A percentile compares a stretch with the other conserved stretches of the same genome.
Conservation (phyloP, 2,888 invertebrate genomes). For the Latheticus oryzae region DNA sequence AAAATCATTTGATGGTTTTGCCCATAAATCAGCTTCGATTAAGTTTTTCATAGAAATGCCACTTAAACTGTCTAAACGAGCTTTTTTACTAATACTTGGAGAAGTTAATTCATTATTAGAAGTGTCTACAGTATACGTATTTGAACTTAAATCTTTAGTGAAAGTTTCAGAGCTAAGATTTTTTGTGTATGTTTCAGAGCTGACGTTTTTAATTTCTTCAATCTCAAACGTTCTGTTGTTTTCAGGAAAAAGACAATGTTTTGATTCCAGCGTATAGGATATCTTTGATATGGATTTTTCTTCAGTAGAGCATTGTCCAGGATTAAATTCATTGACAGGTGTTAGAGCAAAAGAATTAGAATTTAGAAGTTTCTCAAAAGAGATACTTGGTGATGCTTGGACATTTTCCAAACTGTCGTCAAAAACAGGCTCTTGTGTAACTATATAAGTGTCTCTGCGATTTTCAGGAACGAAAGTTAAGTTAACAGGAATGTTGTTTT, state of each 20-base stretch:
- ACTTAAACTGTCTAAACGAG: constrained; percentile 45
- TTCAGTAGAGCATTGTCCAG: constrained; percentile 46
- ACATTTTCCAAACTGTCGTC: constrained; percentile 49
- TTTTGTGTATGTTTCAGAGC: constrained; percentile 24
- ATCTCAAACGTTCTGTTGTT: constrained; percentile 1
- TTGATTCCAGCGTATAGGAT: no score
- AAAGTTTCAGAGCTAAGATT: constrained; percentile 20
- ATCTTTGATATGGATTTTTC: constrained; percentile 45
- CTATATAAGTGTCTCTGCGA: constrained; percentile 39
- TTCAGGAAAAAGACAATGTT: constrained; percentile 5
- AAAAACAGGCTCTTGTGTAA: constrained; percentile 36
- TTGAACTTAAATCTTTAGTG: constrained; percentile 16
- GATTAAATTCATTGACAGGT: constrained; percentile 38
- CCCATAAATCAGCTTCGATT: constrained; percentile 64
- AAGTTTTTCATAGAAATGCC: constrained; percentile 48
- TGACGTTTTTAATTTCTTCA: constrained; percentile 25
- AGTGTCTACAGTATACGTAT: constrained; percentile 8
- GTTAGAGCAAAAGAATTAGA: constrained; percentile 46
- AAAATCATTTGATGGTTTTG: constrained; percentile 60
- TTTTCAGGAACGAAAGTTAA: background rate
- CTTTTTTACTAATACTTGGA: constrained; percentile 52
- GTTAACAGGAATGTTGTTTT: constrained; percentile 6
- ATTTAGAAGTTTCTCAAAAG: constrained; percentile 41
- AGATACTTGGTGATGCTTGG: constrained; percentile 2
- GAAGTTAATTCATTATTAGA: background rate